Conservation (phyloP, 2,888 invertebrate genomes). For the Folsomia manolachei region DNA sequence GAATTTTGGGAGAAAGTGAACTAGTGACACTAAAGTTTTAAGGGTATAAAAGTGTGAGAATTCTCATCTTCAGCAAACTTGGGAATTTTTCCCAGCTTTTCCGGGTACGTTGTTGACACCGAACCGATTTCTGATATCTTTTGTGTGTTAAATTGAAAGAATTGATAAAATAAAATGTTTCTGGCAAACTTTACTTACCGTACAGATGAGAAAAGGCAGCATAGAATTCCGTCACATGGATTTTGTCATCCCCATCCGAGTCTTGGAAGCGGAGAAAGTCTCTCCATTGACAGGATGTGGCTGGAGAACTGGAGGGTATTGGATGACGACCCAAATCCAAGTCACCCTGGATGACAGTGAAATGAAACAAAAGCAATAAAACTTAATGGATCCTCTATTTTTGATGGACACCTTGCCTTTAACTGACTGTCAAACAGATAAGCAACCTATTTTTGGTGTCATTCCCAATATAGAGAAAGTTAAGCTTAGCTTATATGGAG, state of each 20-base stretch:
- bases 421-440: too few species aligned
- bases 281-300: slow-evolving; percentile 62
- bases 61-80: too few species aligned
- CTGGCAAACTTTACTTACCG: slow-evolving; percentile 60
- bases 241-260: slow-evolving; percentile 62
- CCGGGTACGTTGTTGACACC: too few species aligned
- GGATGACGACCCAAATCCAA: not conserved
- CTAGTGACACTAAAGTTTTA: too few species aligned
- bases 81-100: too few species aligned
- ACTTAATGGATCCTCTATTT: slow-evolving; percentile 1
- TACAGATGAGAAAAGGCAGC: slow-evolving; percentile 72
- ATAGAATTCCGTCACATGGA: slow-evolving; percentile 71
- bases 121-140: too few species aligned
- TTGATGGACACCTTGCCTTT: too few species aligned
- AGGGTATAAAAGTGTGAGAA: not conserved
- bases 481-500: too few species aligned
- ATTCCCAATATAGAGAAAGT: too few species aligned
- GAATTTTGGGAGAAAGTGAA: not conserved
- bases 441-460: too few species aligned
- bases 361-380: slow-evolving; percentile 21
- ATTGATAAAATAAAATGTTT: slow-evolving; percentile 30
- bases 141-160: too few species aligned
- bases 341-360: too few species aligned
- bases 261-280: slow-evolving; percentile 71
- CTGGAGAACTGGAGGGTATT: not conserved